Base-by-base conservation (phyloP, 2,888 invertebrate species). In the Pilophorus perplexus region DNA sequence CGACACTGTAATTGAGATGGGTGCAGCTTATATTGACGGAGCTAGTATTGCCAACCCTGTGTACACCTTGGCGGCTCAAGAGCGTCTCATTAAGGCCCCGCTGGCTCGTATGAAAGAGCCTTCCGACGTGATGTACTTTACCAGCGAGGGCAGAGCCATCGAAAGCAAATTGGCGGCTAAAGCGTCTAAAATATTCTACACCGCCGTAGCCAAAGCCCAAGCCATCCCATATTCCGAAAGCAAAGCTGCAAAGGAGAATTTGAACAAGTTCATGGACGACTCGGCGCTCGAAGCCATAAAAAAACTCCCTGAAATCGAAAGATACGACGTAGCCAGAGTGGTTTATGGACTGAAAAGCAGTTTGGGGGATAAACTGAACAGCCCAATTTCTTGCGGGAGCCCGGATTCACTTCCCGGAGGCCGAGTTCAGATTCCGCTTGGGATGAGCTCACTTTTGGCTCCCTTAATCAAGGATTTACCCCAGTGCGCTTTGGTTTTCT, bases 1-100 rank as follows among this genome's bases (percentile, higher is more conserved):
- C 44, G 88, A 89, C 74, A 82, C 85, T 0, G 84, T 86, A 14
- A 87, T 88, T 28, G 89, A 89, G 77, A 82, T 89, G 82, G 89
- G 89, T 0, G 87, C 88, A 0, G 85, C 85, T 71, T 85, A 83
- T 81, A 87, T 89, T 70, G 82, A 82, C 72, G 87, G 88, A 25
- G 86, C 86, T 48, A 85, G 86, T 74, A 79, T 86, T 40, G 84
- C 86, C 3, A 87, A 89, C 75, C 84, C 88, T 0, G 82, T 87
- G 22, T 88, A 84, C 73, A 86, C 85, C 8, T 74, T 87, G 64
- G 87, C 87, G 3, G 85, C 85, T 0, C 84, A 84, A 74, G 87
- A 87, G 72, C 83, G 85, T 52, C 79, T 87, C 16, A 74, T 87
- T 64, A 82, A 82, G n/a, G 59, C 81, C 12, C 85, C 85, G 0